These are phyloP conservation scores for Halcyon badia DNA, from an alignment of 2,797 vertebrate species.

Conservation along the genomic window DNA sequence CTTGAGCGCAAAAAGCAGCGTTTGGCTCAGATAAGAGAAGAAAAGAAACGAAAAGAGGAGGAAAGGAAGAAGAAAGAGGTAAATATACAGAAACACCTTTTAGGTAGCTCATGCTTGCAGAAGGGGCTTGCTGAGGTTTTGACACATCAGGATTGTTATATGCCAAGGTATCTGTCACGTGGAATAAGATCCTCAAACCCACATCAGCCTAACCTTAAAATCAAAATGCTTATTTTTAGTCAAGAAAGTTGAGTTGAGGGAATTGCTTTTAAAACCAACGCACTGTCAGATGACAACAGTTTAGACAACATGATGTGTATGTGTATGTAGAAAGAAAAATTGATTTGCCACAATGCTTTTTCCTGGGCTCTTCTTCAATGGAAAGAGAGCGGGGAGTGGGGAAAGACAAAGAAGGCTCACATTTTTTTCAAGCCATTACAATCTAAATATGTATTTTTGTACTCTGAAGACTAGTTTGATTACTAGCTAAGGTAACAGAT, in stretches of 20 bases:
- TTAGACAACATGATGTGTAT: constrained; percentile 35
- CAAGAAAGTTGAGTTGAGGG: not conserved
- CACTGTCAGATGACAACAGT: constrained; percentile 27
- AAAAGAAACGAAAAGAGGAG: constrained; percentile 91
- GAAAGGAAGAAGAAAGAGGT: constrained; percentile 92
- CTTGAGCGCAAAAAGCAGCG: constrained; percentile 92
- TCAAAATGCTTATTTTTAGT: constrained; percentile 37
- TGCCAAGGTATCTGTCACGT: not conserved
- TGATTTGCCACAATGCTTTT: constrained; percentile 33
- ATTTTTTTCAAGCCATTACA: constrained; percentile 42
- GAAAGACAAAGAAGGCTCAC: not conserved
- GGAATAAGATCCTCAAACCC: not conserved
- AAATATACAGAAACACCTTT: constrained; percentile 9
- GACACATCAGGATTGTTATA: not conserved
- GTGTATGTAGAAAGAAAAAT: constrained; percentile 25
- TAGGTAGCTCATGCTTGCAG: not conserved
- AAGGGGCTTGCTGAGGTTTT: not conserved
- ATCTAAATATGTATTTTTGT: constrained; percentile 50
- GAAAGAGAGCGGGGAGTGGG: not conserved
- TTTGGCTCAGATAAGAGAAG: constrained; percentile 90
- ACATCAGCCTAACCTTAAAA: not conserved
- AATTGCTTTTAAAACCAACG: not conserved
- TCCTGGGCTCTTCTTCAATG: not conserved
- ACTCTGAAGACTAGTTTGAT: constrained; percentile 60
- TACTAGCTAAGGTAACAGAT: constrained; percentile 71